A percentile compares a stretch with the other conserved stretches of the same genome.
phyloP scores from a whole-genome alignment of 2,888 invertebrate species.

The Pristionchus fissidentatus region DNA sequence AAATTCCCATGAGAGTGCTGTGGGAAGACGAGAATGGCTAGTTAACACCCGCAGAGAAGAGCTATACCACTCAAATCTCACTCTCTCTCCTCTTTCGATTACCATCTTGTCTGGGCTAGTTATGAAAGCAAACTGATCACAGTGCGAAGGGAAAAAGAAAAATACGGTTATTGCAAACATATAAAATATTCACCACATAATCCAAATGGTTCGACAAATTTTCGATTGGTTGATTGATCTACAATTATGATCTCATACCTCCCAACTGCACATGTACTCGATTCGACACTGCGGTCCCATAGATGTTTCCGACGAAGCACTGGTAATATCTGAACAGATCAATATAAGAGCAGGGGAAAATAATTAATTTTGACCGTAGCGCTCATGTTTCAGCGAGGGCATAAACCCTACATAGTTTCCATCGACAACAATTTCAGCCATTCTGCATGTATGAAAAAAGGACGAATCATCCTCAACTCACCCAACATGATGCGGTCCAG shows the following conservation, averaged over 20 bases:
- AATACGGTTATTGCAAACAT: no score
- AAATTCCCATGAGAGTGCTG: conserved; percentile 4
- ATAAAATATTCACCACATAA: no score
- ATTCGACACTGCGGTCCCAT: conserved; percentile 86
- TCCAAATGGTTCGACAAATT: no score
- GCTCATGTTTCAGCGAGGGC: no score
- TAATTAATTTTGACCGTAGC: background rate
- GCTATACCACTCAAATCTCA: background rate
- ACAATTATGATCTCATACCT: conserved; percentile 69
- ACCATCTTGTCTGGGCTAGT: no score
- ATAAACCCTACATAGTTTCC: background rate
- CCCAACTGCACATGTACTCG: conserved; percentile 94
- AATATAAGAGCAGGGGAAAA: background rate
- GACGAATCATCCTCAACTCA: background rate
- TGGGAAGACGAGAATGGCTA: background rate
- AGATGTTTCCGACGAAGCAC: conserved; percentile 76
- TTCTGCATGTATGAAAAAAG: no score
- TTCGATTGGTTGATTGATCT: no score
- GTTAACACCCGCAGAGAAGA: background rate
- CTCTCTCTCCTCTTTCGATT: conserved; percentile 23
- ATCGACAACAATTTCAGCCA: background rate
- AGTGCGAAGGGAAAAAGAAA: no score
- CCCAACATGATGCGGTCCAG: conserved; percentile 49
- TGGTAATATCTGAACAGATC: conserved; percentile 76
- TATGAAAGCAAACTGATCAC: no score